phyloP scores from a whole-genome alignment of 2,888 invertebrate species.

The Phoronis australis region DNA sequence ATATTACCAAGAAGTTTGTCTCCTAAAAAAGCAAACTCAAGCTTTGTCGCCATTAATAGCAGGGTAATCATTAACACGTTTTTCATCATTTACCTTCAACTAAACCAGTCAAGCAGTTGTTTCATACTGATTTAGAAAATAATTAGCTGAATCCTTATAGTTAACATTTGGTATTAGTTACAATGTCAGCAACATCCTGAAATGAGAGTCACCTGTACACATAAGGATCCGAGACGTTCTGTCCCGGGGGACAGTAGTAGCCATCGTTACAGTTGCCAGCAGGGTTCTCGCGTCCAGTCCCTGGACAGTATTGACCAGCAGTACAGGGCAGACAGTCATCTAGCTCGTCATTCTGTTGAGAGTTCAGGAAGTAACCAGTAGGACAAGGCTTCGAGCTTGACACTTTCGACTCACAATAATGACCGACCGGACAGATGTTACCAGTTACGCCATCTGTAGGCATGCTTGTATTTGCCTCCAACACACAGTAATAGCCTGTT shows the following conservation, averaged over 20 bases:
- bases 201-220: conserved; percentile 27
- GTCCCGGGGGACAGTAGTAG: conserved; percentile 44
- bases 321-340: conserved; percentile 37
- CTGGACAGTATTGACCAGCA: conserved; percentile 38
- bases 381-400: conserved; percentile 24
- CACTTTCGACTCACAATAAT: conserved; percentile 39
- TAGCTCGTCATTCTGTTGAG: conserved; percentile 25
- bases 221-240: conserved; percentile 36
- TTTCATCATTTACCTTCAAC: no score
- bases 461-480: conserved; percentile 22
- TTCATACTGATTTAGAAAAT: no score
- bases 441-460: conserved; percentile 39
- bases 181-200: no score
- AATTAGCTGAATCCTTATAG: no score
- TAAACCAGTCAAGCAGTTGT: no score
- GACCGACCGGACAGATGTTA: conserved; percentile 38
- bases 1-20: no score
- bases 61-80: no score
- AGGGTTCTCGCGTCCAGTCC: conserved; percentile 27
- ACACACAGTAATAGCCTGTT: conserved; percentile 37
- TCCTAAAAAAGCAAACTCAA: no score
- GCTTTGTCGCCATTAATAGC: no score
- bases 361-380: conserved; percentile 34
- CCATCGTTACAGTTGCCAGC: conserved; percentile 38
- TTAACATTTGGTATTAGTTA: no score